phyloP scores from a whole-genome alignment of 2,797 vertebrate species.

The Anableps anableps region DNA sequence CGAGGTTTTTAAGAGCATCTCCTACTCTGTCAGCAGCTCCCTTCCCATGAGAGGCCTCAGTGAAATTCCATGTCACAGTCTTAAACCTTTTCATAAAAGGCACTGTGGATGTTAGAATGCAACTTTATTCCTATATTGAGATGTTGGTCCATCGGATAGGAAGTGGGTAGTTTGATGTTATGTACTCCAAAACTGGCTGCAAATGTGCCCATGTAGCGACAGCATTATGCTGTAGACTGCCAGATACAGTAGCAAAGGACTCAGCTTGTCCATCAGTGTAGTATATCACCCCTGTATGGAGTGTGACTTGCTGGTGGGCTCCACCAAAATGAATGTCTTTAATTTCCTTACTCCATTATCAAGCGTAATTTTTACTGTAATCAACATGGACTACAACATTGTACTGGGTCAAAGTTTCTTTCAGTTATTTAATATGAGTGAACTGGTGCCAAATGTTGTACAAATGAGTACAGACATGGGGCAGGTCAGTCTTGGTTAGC shows the following conservation, averaged over 20 bases:
- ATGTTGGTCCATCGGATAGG: neutral
- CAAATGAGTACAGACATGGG: neutral
- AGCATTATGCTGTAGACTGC: neutral
- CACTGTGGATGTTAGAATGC: neutral
- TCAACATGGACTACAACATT: constrained; percentile 1
- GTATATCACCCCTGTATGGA: neutral
- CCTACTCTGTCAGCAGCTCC: neutral
- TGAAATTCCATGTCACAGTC: constrained; percentile 2
- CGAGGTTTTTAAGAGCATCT: neutral
- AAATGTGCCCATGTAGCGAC: constrained; percentile 7
- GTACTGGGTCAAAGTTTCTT: neutral
- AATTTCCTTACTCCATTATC: neutral
- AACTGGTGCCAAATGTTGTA: constrained; percentile 1
- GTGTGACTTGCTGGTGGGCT: neutral
- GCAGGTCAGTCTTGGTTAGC: neutral
- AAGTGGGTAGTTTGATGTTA: neutral
- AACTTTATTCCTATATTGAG: neutral
- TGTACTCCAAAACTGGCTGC: neutral
- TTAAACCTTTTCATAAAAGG: neutral
- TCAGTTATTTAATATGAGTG: neutral
- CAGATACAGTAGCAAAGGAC: neutral
- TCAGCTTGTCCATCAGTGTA: neutral
- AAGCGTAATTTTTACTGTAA: neutral
- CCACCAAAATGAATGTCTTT: neutral
- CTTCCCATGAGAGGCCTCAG: neutral